A percentile compares a stretch with the other conserved stretches of the same genome.
Evolutionary conservation across 2,113 vertebrate genomes (phyloP).

Genomic region (Carollia perspicillata): DNA sequence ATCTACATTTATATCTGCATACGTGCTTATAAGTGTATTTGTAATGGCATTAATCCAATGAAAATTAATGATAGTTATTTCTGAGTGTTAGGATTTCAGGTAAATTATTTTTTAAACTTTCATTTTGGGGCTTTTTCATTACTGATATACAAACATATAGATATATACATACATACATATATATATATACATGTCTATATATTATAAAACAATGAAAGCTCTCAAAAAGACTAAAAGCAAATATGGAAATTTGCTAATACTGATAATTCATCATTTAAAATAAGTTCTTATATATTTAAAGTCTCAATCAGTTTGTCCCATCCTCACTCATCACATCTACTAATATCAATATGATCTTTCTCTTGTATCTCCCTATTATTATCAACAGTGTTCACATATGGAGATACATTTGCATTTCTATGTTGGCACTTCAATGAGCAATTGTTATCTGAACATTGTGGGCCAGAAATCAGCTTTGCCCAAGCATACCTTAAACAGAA

Average conservation of each 20-base stretch:
- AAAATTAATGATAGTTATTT: not conserved
- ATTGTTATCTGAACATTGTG: not conserved
- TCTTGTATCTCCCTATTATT: not conserved
- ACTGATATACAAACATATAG: not conserved
- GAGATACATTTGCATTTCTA: not conserved
- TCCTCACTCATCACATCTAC: not conserved
- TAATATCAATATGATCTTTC: not conserved
- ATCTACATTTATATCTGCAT: not conserved
- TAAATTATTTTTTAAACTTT: not conserved
- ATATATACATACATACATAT: not conserved
- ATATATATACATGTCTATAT: not conserved
- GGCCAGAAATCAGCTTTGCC: not conserved
- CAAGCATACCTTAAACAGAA: not conserved
- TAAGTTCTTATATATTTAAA: not conserved
- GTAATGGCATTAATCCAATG: not conserved
- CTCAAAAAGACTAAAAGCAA: not conserved
- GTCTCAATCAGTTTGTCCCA: not conserved
- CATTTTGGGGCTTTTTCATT: not conserved
- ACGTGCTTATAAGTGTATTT: not conserved
- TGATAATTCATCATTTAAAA: not conserved
- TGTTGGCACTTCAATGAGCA: not conserved
- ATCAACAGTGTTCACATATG: not conserved
- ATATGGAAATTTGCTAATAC: not conserved
- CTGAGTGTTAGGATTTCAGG: not conserved
- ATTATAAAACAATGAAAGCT: not conserved